Conservation (phyloP, 2,888 invertebrate species). For the Drosophila fungiperda region DNA sequence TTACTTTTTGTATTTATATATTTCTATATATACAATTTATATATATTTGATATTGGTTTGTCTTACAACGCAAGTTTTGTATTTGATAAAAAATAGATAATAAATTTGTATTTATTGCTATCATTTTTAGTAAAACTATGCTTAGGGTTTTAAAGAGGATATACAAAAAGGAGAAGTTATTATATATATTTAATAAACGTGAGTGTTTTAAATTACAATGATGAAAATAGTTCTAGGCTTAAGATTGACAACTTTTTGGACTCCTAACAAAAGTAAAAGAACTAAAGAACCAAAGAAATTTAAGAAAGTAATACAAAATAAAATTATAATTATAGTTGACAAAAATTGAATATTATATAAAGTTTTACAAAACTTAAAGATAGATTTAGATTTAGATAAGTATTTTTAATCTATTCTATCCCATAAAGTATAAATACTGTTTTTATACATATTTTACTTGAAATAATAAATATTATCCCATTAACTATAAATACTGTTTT, state of each 20-base stretch:
- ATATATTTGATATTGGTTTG: not conserved
- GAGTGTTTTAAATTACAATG: not conserved
- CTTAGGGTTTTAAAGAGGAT: not conserved
- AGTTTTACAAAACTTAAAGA: not conserved
- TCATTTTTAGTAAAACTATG: accelerated
- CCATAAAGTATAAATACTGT: too few relatives aligned
- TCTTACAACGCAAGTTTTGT: not conserved
- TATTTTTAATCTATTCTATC: too few relatives aligned
- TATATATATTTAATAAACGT: not conserved
- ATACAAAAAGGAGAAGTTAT: not conserved
- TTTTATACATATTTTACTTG: too few relatives aligned
- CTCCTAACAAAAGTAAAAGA: too few relatives aligned
- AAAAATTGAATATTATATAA: not conserved
- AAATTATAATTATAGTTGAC: not conserved
- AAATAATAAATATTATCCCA: too few relatives aligned
- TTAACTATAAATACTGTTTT: too few relatives aligned
- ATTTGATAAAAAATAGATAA: not conserved
- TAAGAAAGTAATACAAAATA: not conserved
- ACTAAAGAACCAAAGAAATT: too few relatives aligned
- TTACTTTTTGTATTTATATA: not conserved
- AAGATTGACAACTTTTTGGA: not conserved
- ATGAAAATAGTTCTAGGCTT: not conserved
- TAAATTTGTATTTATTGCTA: not conserved
- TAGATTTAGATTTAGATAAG: too few relatives aligned
- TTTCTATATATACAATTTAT: not conserved